Base-by-base conservation (phyloP, 2,113 vertebrate genomes). In the Nannospalax galili region DNA sequence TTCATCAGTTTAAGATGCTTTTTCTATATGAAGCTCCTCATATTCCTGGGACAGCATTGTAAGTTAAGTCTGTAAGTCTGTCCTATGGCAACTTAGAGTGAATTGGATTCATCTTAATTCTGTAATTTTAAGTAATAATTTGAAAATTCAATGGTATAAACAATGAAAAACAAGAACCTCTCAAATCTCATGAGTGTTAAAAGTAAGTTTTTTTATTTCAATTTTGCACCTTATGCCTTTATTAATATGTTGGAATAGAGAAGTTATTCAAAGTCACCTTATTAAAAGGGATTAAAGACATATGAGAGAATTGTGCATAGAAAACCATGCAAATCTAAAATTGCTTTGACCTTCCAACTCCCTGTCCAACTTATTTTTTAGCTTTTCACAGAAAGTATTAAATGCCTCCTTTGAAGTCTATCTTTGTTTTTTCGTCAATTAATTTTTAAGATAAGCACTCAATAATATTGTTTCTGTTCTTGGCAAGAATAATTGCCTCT, bases 381-480 rank as follows among this genome's bases (percentile, higher is more conserved):
- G 35, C 17, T 88, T 35, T 65, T 42, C 58, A 70, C 67, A 60
- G n/a, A 26, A 88, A 73, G 4, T 89, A 92, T 64, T 74, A 78
- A 88, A 16, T 32, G 58, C 82, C 12, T 64, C 26, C 58, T 82
- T 64, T 80, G 52, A 93, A 74, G 1, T 37, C 7, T 85, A 1
- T 62, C 30, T 95, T 92, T 84, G 64, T 84, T 92, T 80, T 85
- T 26, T 19, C 90, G 28, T 84, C 52, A n/a, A 26, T 37, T 86
- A 73, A 65, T 35, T 90, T 89, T 95, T 90, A 69, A 87, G 70
- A 81, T 48, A 93, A 92, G 48, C 20, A 52, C 82, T 96, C n/a
- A 88, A n/a, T 60, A 92, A 74, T 42, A 77, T 12, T 65, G 22
- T 52, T 92, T 48, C 19, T 58, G 19, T 62, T 64, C 24, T 7